Conservation (phyloP, 2,113 vertebrate genomes). For the Scolopax mira region DNA sequence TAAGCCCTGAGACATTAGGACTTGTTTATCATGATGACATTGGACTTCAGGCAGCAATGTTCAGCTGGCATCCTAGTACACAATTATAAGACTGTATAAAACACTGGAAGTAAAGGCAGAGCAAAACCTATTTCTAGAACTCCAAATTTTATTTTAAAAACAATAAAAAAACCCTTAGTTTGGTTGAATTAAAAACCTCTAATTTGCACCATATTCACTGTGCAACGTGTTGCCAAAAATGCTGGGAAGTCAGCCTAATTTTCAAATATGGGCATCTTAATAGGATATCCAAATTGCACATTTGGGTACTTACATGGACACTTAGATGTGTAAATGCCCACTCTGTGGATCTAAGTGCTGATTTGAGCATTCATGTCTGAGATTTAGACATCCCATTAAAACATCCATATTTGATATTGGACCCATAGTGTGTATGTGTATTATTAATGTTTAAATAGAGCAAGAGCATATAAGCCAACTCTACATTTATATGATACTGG, state of each 20-base stretch:
- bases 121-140: background rate
- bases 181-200: background rate
- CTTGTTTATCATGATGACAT: background rate
- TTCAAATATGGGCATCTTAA: background rate
- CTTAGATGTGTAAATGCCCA: conserved; percentile 18
- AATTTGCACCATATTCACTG: background rate
- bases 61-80: background rate
- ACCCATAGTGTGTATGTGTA: background rate
- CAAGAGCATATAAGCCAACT: background rate
- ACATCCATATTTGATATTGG: conserved; percentile 8
- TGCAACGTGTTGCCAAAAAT: background rate
- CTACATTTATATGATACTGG: background rate
- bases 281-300: background rate
- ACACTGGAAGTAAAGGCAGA: background rate
- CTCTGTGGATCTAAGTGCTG: background rate
- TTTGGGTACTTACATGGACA: conserved; percentile 15
- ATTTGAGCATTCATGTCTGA: background rate
- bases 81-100: background rate
- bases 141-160: background rate
- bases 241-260: conserved; percentile 33
- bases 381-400: conserved; percentile 27
- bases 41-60: background rate
- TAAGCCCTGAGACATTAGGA: background rate
- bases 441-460: conserved; percentile 15
- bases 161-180: background rate